Evolutionary conservation across 1,140 invertebrate genomes (phyloP), one percentile per base, ranked within the genome.

Genomic region (Zaprionus taronus): DNA sequence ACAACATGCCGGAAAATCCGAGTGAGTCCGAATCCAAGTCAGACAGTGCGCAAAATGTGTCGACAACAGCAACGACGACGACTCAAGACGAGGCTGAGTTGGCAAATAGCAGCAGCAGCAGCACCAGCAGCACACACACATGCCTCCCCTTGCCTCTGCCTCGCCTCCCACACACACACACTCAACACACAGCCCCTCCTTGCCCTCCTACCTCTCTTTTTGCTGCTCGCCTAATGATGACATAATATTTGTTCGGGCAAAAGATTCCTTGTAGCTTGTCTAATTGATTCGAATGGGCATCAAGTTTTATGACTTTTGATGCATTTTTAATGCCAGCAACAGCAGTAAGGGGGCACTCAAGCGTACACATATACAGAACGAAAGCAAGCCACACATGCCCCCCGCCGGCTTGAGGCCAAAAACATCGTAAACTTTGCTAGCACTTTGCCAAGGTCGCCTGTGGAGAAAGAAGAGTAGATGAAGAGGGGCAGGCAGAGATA

Each of bases 161-260:
- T 15, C n/a, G 1, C 5, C 15, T 41, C 15, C n/a, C 28, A 38
- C 22, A 44, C 28, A 49, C 9, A 12, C 15, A 47, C n/a, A 49
- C 15, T 26, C 28, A 15, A 14, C 26, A 20, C 44, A 28, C 44
- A 41, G 44, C 44, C 17, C n/a, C 2, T 22, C 24, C 31, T 28
- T 28, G 26, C 26, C 6, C 6, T 1, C 7, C 7, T 9, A 0
- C 28, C 28, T 31, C 28, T 2, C 28, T 9, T 11, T n/a, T 11
- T 14, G 7, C n/a, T 26, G 15, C 20, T 22, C 6, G 12, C n/a
- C 22, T 53, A 51, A 51, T 73, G 73, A 80, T 75, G 73, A 72
- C 72, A 73, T 80, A 87, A 87, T 80, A 87, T 86, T 86, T 86
- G 69, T 51, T 75, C 53, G 36, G 66, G 62, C 28, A 51, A 68